Evolutionary conservation across 1,140 invertebrate species (phyloP).

Genomic region (Theocolax elegans): DNA sequence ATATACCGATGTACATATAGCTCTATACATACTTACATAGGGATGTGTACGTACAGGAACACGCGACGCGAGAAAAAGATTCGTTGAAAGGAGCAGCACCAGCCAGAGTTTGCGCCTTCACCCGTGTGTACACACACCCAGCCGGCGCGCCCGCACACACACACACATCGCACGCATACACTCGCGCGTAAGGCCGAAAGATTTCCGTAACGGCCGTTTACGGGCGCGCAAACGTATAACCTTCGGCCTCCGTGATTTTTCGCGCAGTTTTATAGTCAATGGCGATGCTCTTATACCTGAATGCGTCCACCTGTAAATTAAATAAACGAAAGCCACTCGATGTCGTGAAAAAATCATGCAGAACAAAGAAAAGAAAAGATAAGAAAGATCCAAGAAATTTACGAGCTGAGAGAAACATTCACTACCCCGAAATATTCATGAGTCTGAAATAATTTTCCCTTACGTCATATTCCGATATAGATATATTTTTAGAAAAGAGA

Average conservation of each 20-base stretch:
- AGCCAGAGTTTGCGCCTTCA: not conserved
- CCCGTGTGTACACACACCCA: not conserved
- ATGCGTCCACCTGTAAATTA: too few species aligned
- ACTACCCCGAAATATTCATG: constrained; percentile 35
- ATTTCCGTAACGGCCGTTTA: constrained; percentile 45
- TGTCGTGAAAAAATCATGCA: not conserved
- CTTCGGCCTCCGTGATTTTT: not conserved
- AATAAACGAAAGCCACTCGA: not conserved
- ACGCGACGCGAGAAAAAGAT: constrained; percentile 20
- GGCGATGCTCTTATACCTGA: not conserved
- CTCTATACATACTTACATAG: not conserved
- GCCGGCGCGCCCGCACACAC: too few species aligned
- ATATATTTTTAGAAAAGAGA: not conserved
- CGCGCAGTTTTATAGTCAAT: not conserved
- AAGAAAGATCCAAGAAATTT: constrained; percentile 23
- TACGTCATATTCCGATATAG: constrained; percentile 21
- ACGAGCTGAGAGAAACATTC: constrained; percentile 35
- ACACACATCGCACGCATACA: too few species aligned
- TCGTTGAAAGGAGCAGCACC: constrained; percentile 16
- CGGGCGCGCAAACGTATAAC: constrained; percentile 7
- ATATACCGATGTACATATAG: not conserved
- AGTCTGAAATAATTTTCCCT: constrained; percentile 38
- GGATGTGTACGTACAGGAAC: too few species aligned
- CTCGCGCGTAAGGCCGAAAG: constrained; percentile 7
- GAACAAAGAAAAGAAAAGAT: too few species aligned